Conservation (phyloP, 2,113 vertebrate genomes). For the Dicerorhinus sumatrensis region DNA sequence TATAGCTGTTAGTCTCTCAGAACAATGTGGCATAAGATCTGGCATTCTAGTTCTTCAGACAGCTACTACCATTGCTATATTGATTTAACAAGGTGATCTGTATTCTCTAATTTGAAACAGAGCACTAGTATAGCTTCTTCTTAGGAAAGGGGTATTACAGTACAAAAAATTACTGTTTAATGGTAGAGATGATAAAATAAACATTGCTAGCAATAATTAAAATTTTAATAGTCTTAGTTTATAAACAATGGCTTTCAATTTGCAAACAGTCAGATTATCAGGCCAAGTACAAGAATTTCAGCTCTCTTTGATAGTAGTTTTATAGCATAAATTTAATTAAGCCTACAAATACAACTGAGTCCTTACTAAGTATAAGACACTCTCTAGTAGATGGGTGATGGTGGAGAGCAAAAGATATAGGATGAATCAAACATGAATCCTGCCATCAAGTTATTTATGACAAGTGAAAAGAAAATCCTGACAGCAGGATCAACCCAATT, state of each 20-base stretch:
- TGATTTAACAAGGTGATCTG: background rate
- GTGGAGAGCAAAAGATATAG: slow-evolving; percentile 3
- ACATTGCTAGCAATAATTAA: slow-evolving; percentile 30
- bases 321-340: background rate
- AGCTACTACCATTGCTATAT: background rate
- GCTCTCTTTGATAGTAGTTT: background rate
- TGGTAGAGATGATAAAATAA: background rate
- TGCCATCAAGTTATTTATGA: background rate
- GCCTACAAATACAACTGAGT: slow-evolving; percentile 25
- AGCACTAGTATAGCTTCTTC: background rate
- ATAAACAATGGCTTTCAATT: slow-evolving; percentile 35
- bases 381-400: background rate
- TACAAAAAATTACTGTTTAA: slow-evolving; percentile 32
- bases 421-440: background rate
- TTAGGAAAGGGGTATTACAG: background rate
- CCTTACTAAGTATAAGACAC: background rate
- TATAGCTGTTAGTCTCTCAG: background rate
- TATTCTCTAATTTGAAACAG: background rate
- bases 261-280: background rate
- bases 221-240: background rate
- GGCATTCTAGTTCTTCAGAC: background rate
- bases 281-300: background rate
- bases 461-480: background rate
- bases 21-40: background rate
- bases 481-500: background rate